Conservation (phyloP, 2,113 vertebrate genomes). For the Spilogale gracilis region DNA sequence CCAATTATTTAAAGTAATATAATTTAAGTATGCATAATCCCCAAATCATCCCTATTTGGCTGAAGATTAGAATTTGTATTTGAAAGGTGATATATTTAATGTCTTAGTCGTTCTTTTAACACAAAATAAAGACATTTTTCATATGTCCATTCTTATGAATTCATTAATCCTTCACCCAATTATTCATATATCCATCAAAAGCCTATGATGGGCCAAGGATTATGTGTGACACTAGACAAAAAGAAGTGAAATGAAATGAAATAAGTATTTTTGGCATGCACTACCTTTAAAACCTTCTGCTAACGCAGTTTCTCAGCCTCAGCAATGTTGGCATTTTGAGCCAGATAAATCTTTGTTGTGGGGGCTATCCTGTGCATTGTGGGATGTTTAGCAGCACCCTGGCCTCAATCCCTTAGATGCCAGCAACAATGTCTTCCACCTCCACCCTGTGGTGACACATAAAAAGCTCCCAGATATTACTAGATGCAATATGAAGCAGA, state of each 20-base stretch:
- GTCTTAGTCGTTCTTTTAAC: background rate
- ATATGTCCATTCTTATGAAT: background rate
- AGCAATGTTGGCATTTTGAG: background rate
- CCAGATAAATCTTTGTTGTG: background rate
- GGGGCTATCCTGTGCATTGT: background rate
- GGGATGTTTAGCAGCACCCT: background rate
- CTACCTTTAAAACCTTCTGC: background rate
- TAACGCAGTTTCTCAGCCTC: background rate
- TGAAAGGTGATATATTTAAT: background rate
- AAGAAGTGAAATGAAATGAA: conserved; percentile 7
- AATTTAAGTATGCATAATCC: background rate
- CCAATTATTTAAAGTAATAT: background rate
- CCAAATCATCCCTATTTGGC: background rate
- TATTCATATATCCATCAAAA: background rate
- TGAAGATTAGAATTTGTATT: background rate
- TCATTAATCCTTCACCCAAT: background rate
- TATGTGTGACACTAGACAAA: background rate
- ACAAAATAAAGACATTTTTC: background rate
- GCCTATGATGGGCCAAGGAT: background rate
- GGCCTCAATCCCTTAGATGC: background rate
- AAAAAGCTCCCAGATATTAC: background rate
- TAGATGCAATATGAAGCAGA: background rate
- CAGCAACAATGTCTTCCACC: background rate
- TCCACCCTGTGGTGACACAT: background rate
- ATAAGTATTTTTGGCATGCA: background rate